Base-by-base conservation (phyloP, 2,113 vertebrate species). In the Hystrix brachyura region DNA sequence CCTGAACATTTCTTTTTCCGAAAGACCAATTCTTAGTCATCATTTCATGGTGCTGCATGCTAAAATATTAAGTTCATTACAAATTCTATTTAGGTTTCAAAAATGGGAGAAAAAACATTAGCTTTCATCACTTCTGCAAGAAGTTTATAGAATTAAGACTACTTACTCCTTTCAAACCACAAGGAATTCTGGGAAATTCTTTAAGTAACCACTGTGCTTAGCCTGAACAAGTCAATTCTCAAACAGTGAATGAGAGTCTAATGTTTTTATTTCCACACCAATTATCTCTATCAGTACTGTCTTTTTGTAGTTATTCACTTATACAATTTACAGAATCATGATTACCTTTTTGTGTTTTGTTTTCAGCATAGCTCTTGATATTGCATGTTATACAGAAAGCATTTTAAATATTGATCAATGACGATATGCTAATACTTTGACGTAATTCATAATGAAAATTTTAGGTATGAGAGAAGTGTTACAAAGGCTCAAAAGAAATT, bases 121-220 rank as follows among this genome's bases (percentile, higher is more conserved):
- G 32, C 7, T 91, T 96, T 94, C 32, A 87, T 92, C 55, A 93
- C 7, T 72, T 89, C 7, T 43, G 10, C 25, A 90, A 85, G 21
- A 38, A 71, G 65, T 94, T 91, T 94, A 53, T 62, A 88, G 86
- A 93, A 60, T 48, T 34, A 83, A 82, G 23, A 38, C 19, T 71
- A 97, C 34, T 62, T 93, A n/a, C 13, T 94, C 15, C 67, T 94
- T 97, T 65, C 71, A 67, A 94, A 90, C 59, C 67, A 78, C 15
- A 3, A 89, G 72, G 60, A 94, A 89, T 93, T 94, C 82, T 76
- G 83, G 76, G 34, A 65, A 93, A 76, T 91, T 87, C 85, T 76
- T 79, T 91, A 92, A 93, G 64, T 86, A 96, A 94, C 38, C 64
- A 88, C 78, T 76, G 62, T 95, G 86, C 93, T 93, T 87, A 81